Conservation (phyloP, 2,797 vertebrate species). For the Galago senegalensis region DNA sequence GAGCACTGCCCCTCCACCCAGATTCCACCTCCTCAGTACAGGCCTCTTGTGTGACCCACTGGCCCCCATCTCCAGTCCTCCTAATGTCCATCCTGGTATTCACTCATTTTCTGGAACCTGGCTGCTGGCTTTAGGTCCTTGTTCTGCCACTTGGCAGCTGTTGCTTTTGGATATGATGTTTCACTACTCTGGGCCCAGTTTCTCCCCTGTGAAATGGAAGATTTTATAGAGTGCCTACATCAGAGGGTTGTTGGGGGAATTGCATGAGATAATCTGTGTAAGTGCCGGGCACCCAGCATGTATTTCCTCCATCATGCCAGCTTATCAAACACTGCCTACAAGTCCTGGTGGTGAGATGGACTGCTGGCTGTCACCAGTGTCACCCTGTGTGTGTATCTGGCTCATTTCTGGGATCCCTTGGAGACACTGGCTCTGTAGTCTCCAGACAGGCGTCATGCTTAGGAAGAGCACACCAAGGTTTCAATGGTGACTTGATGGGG, state of each 20-base stretch:
- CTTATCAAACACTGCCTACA: background rate
- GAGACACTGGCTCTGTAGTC: background rate
- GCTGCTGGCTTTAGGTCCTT: background rate
- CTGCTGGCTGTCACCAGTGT: background rate
- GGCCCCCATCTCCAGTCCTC: too few species aligned
- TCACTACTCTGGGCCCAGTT: background rate
- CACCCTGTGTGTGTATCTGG: background rate
- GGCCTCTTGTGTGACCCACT: accelerated
- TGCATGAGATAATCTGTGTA: accelerated
- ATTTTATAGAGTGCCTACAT: background rate
- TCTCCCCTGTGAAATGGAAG: background rate
- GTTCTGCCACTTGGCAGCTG: background rate
- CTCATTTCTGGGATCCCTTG: background rate
- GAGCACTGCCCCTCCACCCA: background rate
- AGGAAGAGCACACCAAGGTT: background rate
- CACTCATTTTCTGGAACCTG: background rate
- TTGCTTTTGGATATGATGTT: background rate
- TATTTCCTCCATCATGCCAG: accelerated
- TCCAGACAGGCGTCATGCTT: background rate
- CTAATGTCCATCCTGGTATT: background rate
- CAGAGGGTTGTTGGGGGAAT: too few species aligned
- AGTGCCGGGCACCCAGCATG: background rate
- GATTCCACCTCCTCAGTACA: background rate
- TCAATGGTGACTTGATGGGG: background rate
- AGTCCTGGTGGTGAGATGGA: background rate